A percentile compares a stretch with the other conserved stretches of the same genome.
phyloP scores from a whole-genome alignment of 2,113 vertebrate species.

The Vanacampus margaritifer region DNA sequence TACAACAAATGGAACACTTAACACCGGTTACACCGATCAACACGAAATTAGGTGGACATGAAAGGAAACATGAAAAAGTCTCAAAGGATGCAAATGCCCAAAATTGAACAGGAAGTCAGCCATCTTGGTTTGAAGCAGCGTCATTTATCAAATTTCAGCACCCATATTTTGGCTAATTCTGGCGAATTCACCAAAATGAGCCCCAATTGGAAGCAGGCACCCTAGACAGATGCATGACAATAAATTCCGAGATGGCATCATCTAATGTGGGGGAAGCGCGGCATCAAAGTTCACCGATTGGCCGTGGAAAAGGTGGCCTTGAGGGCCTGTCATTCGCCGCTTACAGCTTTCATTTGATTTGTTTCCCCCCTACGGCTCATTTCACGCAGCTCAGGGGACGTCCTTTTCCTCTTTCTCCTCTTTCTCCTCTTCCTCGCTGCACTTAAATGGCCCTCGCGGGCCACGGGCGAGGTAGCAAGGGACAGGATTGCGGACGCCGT shows the following conservation, averaged over 20 bases:
- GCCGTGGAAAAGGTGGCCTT: not conserved
- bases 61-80: not conserved
- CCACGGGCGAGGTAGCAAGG: not conserved
- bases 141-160: not conserved
- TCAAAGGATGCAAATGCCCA: not conserved
- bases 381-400: conserved; percentile 26
- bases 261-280: not conserved
- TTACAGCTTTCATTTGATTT: conserved; percentile 3
- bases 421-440: conserved; percentile 21
- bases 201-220: not conserved
- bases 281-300: not conserved
- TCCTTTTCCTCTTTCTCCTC: conserved; percentile 10
- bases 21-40: no score
- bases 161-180: not conserved
- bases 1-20: no score
- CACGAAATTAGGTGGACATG: no score
- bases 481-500: conserved; percentile 17
- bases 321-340: not conserved
- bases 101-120: not conserved
- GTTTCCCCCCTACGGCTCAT: conserved; percentile 22
- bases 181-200: not conserved
- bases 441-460: conserved; percentile 34
- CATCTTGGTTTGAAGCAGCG: not conserved
- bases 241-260: not conserved
- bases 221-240: not conserved